Evolutionary conservation across 2,113 vertebrate genomes (phyloP), one percentile per base, ranked within the genome.

Genomic region (Phalacrocorax brasilianus): DNA sequence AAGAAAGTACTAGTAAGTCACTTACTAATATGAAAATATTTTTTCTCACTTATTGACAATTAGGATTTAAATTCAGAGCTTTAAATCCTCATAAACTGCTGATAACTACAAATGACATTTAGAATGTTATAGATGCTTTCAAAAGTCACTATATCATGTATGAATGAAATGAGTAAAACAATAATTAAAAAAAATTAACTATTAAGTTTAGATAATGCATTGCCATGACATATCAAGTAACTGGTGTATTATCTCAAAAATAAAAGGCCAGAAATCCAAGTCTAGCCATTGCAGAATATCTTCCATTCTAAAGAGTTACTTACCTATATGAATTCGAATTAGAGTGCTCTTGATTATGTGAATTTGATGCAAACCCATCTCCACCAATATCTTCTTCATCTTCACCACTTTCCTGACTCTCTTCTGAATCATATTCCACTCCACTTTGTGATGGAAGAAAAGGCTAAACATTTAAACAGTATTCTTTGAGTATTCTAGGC

Each of bases 241-340:
- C 5, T 44, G 8, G 14, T 20, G 5, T 47, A 71, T 52, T 52
- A 83, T 26, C 24, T 59, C 50, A 73, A 75, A 73, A 78, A 14
- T 8, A 22, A 47, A 88, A 47, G 22, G 22, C 16, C 9, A 92
- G 27, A 92, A 91, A 81, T 35, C 3, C 40, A 72, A 63, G 30
- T 50, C 59, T 52, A 70, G 45, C 21, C 3, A 8, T 2, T n/a
- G 35, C 7, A 95, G 42, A 85, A 52, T 18, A 78, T 30, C 14
- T 21, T 49, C 4, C 14, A 61, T 61, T 91, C n/a, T 62, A 3
- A 87, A 55, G 35, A 72, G 47, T 42, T 63, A 81, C 44, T 22
- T 63, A 99, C 99, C 99, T 99, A 97, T 99, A 99, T 4, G 99
- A 99, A 97, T 99, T 99, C 91, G 99, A 98, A 97, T 99, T 99